Base-by-base conservation (phyloP, 2,888 invertebrate species). In the Thereva unica region DNA sequence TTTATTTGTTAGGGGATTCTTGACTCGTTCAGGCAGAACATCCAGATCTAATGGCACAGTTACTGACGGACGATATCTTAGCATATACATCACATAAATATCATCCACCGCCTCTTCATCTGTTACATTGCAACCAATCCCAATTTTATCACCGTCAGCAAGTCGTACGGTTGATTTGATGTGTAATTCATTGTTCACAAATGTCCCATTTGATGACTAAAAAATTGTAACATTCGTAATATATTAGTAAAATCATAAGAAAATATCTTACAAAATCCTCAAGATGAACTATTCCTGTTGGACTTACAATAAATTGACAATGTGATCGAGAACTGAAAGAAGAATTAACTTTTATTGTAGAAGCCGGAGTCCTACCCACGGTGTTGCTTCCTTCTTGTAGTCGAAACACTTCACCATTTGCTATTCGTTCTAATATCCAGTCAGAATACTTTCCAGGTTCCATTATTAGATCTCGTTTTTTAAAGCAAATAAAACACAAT, bases 191-290 rank as follows among this genome's bases (percentile, higher is more conserved):
- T 47, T 12, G 49, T 79, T 80, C 2, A 79, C 71, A 55, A 67
- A 79, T 1, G 78, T 71, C 0, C 80, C 80, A 71, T 80, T 80
- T 23, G 73, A 67, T 0, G 78, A 73, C 23, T 73, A 70, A 76
- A 70, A 76, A 79, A 66, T 9, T 35, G 52, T 63, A 44, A 5
- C 12, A 12, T 45, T 57, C 4, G 44, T 3, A 52, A 2, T 23
- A 64, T 67, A 40, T 54, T 52, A 38, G 54, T n/a, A 41, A 55
- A 67, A 50, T 57, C 52, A 53, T 10, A 47, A 49, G 8, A 71
- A 68, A 3, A 71, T 67, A 0, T 42, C 47, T 59, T 59, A 59
- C 59, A 42, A 49, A 49, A 59, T 59, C 59, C 12, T 7, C 10
- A 5, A 59, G 1, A 5, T 5, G 8, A 7, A 59, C 8, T 8